Percentiles rank a stretch among this genome's conserved stretches.
Evolutionary conservation across 2,888 invertebrate species (phyloP).

Genomic region (Eristalis pertinax): DNA sequence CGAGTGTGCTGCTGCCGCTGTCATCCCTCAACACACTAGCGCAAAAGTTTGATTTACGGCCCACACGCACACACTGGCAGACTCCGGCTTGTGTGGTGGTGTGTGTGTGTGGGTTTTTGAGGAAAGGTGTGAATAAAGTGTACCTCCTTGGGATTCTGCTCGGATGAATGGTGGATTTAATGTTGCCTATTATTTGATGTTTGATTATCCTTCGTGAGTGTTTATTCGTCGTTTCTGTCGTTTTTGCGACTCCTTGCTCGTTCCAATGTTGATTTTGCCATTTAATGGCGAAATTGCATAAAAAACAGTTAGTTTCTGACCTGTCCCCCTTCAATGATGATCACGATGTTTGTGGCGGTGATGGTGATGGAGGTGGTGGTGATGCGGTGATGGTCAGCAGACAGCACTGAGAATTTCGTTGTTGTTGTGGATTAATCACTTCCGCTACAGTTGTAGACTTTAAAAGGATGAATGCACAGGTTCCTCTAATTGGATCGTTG

Average conservation of each 20-base stretch:
- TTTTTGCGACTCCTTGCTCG: constrained; percentile 27
- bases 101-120: constrained; percentile 43
- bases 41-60: constrained; percentile 56
- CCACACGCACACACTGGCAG: constrained; percentile 14
- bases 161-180: constrained; percentile 72
- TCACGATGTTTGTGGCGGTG: neutral
- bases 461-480: constrained; percentile 33
- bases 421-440: constrained; percentile 35
- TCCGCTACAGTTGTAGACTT: constrained; percentile 49
- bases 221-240: constrained; percentile 35
- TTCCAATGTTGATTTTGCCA: constrained; percentile 67
- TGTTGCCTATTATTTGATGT: constrained; percentile 73
- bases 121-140: constrained; percentile 72
- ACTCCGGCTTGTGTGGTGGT: neutral
- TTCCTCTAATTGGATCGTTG: constrained; percentile 42
- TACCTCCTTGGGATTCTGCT: constrained; percentile 69
- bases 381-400: constrained; percentile 27
- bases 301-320: constrained; percentile 62
- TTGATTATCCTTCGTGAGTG: constrained; percentile 70
- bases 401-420: neutral
- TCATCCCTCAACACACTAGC: constrained; percentile 45
- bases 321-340: constrained; percentile 13
- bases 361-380: neutral
- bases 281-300: constrained; percentile 67
- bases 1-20: constrained; percentile 48